These are phyloP conservation scores for Endotricha flammealis DNA, from an alignment of 2,888 invertebrate species.

Conservation along the genomic window DNA sequence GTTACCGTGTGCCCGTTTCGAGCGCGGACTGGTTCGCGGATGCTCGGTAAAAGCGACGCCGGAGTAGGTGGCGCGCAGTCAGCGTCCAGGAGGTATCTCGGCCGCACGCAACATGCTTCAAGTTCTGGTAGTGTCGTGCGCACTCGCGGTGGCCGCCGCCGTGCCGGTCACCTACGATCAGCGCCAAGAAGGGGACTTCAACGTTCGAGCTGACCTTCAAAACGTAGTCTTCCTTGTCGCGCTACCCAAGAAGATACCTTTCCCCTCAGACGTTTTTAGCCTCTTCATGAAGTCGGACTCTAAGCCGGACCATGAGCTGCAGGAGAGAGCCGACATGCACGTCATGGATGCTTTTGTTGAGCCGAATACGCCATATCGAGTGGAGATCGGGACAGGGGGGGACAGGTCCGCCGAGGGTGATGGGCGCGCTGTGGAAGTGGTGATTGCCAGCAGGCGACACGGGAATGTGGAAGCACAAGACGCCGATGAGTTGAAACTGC, in stretches of 20 bases:
- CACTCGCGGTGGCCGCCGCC: slow-evolving; percentile 44
- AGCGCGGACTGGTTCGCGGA: slow-evolving; percentile 61
- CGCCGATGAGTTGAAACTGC: slow-evolving; percentile 69
- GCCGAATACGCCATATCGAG: slow-evolving; percentile 83
- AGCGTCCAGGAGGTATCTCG: slow-evolving; percentile 35
- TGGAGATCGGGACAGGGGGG: slow-evolving; percentile 73
- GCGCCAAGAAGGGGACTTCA: slow-evolving; percentile 85
- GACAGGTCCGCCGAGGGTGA: slow-evolving; percentile 41
- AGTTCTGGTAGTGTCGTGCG: slow-evolving; percentile 39
- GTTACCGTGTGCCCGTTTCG: slow-evolving; percentile 72
- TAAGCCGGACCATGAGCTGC: slow-evolving; percentile 32
- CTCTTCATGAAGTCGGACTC: slow-evolving; percentile 29
- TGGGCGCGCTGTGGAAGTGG: slow-evolving; percentile 52
- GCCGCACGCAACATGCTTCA: slow-evolving; percentile 61
- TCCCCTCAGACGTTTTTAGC: slow-evolving; percentile 32
- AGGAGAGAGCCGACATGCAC: slow-evolving; percentile 66
- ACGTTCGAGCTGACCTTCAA: slow-evolving; percentile 85
- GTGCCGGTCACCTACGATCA: slow-evolving; percentile 79
- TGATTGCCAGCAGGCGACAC: slow-evolving; percentile 52
- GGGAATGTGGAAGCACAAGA: slow-evolving; percentile 37
- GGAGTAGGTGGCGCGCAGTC: slow-evolving; percentile 52
- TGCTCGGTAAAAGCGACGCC: slow-evolving; percentile 66
- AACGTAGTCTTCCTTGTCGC: slow-evolving; percentile 85
- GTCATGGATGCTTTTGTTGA: slow-evolving; percentile 79
- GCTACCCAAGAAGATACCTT: slow-evolving; percentile 55